These are phyloP conservation scores for Apaloderma vittatum DNA, from an alignment of 2,113 vertebrate species.

Conservation along the genomic window DNA sequence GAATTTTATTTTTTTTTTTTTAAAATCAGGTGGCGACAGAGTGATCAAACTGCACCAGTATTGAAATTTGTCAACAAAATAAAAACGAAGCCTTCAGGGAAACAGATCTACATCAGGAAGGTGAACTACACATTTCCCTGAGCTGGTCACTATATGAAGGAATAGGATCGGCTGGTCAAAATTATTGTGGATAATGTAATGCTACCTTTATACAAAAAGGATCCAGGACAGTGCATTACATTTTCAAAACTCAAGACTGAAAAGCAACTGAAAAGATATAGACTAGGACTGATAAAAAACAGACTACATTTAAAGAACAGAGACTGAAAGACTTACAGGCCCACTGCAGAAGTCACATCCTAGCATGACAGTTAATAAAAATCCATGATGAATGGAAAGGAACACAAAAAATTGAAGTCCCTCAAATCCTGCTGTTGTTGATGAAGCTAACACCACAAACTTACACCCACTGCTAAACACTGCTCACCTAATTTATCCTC, in stretches of 20 bases:
- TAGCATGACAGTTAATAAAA: background rate
- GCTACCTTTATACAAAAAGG: background rate
- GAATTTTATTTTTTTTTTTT: no score
- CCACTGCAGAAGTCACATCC: background rate
- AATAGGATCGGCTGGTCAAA: background rate
- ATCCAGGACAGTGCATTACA: background rate
- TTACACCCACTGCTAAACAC: background rate
- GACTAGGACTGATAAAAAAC: background rate
- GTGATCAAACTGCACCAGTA: background rate
- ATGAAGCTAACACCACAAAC: background rate
- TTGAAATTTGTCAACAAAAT: background rate
- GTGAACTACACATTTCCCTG: background rate
- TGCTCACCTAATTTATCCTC: background rate
- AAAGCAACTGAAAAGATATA: background rate
- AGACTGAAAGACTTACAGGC: fast-evolving
- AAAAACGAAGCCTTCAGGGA: background rate
- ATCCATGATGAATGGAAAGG: background rate
- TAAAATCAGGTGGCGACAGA: background rate
- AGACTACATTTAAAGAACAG: background rate
- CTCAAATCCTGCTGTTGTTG: background rate
- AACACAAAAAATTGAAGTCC: background rate
- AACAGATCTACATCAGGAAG: background rate
- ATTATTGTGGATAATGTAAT: background rate
- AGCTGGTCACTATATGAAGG: background rate
- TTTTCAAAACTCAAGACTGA: background rate